Percentiles rank a stretch among this genome's conserved stretches.
Evolutionary conservation across 1,140 invertebrate genomes (phyloP).

Genomic region (Drosophila fuyamai): DNA sequence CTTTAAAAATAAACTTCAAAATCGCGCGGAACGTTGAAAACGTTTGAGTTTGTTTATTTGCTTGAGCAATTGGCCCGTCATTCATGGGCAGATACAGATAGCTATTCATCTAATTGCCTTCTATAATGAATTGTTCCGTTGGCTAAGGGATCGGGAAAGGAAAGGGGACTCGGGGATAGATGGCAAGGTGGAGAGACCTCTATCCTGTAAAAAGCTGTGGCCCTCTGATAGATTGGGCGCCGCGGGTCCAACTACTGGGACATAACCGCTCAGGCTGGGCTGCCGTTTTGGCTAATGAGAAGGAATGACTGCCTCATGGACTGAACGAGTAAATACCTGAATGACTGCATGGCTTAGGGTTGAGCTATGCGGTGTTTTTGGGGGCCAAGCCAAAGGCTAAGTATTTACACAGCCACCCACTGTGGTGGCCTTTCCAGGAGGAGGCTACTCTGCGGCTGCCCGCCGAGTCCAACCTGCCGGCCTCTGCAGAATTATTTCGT

Average conservation of each 20-base stretch:
- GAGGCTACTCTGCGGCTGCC: constrained; percentile 51
- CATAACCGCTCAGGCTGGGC: constrained; percentile 28
- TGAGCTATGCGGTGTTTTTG: constrained; percentile 73
- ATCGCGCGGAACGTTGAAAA: constrained; percentile 24
- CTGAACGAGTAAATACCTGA: constrained; percentile 39
- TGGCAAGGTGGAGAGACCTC: constrained; percentile 1
- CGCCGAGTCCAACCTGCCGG: constrained; percentile 47
- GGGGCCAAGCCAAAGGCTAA: constrained; percentile 73
- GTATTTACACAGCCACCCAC: constrained; percentile 81
- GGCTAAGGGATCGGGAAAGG: background rate
- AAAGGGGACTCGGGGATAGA: background rate
- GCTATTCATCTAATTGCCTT: constrained; percentile 59
- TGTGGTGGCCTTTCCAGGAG: constrained; percentile 56
- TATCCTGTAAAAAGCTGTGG: constrained; percentile 29
- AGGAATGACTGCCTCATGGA: constrained; percentile 24
- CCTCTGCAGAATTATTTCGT: constrained; percentile 52
- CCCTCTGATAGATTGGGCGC: constrained; percentile 69
- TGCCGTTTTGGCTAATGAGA: constrained; percentile 71
- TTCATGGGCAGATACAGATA: constrained; percentile 55
- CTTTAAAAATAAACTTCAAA: constrained; percentile 66
- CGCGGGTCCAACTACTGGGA: constrained; percentile 52
- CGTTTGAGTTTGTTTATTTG: constrained; percentile 73
- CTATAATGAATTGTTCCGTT: constrained; percentile 77
- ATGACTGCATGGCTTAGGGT: constrained; percentile 42
- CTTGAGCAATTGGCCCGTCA: constrained; percentile 79